A percentile compares a stretch with the other conserved stretches of the same genome.
These are phyloP conservation scores for Phyllotis vaccarum DNA, from an alignment of 2,797 vertebrate species.

Conservation along the genomic window DNA sequence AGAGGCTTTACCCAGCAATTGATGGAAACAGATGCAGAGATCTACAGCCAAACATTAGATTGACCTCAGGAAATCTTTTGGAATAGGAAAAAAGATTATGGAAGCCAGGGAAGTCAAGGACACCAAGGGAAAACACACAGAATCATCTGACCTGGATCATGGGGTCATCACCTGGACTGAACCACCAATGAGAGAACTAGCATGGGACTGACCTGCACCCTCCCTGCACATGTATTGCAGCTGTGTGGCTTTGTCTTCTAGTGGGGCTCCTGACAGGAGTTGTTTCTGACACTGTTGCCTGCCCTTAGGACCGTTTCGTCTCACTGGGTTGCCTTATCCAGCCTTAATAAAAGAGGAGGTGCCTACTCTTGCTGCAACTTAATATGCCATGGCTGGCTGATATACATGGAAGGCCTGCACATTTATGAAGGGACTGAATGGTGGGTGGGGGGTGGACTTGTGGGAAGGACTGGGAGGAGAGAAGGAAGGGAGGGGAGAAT, in stretches of 20 bases:
- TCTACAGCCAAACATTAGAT: neutral
- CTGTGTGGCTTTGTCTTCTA: neutral
- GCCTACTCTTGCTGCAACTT: neutral
- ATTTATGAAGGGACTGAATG: neutral
- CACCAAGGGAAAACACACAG: neutral
- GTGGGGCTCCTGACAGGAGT: neutral
- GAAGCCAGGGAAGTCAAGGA: neutral
- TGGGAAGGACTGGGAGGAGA: neutral
- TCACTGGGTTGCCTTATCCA: neutral
- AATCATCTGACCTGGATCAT: neutral
- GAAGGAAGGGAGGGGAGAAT: neutral
- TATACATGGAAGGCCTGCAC: neutral
- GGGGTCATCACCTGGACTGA: neutral
- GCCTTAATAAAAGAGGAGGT: neutral
- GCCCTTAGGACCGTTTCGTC: neutral
- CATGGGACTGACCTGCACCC: neutral
- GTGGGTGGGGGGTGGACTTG: neutral
- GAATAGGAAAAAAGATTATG: neutral
- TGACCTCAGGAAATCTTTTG: neutral
- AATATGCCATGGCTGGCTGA: neutral
- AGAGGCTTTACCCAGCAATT: neutral
- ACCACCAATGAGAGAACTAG: neutral
- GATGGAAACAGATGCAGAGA: neutral
- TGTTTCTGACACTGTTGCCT: neutral
- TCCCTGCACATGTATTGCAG: neutral